Evolutionary conservation across 2,113 vertebrate genomes (phyloP).

Genomic region (Peromyscus californicus): DNA sequence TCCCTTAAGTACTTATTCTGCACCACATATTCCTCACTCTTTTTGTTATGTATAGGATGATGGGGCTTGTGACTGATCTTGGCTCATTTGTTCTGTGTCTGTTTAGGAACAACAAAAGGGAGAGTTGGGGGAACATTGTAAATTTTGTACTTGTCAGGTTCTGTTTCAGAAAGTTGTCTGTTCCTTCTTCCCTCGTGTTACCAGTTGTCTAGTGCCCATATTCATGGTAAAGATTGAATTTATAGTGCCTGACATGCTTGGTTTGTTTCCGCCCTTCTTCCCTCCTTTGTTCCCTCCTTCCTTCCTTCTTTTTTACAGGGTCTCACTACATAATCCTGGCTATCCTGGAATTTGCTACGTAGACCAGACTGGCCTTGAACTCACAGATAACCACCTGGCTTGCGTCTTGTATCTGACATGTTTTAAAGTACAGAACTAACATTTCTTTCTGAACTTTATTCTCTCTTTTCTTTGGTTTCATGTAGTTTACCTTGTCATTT

Average conservation of each 20-base stretch:
- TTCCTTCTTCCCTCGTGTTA: not conserved
- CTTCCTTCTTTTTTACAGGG: not conserved
- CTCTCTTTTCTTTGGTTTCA: not conserved
- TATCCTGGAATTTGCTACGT: not conserved
- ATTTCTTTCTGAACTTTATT: not conserved
- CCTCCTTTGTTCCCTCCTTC: not conserved
- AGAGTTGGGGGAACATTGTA: not conserved
- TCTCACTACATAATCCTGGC: not conserved
- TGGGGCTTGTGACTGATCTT: not conserved
- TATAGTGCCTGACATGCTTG: not conserved
- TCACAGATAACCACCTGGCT: not conserved
- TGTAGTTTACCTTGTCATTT: not conserved
- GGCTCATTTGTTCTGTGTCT: not conserved
- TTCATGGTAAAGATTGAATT: not conserved
- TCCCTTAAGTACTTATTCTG: not conserved
- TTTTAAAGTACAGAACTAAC: not conserved
- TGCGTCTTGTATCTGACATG: not conserved
- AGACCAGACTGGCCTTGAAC: not conserved
- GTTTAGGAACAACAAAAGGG: not conserved
- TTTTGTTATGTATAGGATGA: not conserved
- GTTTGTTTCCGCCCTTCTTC: not conserved
- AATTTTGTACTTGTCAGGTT: not conserved
- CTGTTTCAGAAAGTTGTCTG: not conserved
- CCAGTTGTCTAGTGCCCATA: not conserved
- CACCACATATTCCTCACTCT: not conserved